Conservation (phyloP, 2,113 vertebrate genomes). For the Phainopepla nitens region DNA sequence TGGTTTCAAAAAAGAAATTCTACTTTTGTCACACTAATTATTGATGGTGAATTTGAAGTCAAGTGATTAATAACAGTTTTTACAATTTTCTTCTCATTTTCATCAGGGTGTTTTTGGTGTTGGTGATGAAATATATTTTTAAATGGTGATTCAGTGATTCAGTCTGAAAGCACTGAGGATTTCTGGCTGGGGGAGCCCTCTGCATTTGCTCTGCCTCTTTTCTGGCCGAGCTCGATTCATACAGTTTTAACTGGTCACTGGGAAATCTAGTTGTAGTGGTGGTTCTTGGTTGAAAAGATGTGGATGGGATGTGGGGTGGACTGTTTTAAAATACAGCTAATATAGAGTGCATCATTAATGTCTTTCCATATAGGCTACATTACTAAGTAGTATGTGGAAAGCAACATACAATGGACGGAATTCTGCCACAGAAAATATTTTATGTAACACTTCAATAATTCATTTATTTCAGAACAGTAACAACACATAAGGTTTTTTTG, state of each 20-base stretch:
- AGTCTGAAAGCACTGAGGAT: neutral
- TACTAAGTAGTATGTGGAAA: neutral
- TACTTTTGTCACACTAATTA: neutral
- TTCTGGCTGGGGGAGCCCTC: neutral
- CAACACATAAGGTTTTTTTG: neutral
- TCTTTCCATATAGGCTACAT: neutral
- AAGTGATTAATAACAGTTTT: neutral
- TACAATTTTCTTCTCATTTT: neutral
- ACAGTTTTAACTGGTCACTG: neutral
- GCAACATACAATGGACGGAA: fast-evolving
- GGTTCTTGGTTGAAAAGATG: neutral
- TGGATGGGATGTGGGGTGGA: neutral
- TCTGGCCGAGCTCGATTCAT: neutral
- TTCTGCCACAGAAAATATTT: neutral
- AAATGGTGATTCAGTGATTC: neutral
- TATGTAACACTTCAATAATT: neutral
- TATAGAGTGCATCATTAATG: neutral
- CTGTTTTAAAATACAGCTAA: neutral
- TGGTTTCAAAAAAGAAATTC: neutral
- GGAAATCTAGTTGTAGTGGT: neutral
- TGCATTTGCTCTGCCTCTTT: neutral
- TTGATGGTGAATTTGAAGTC: neutral
- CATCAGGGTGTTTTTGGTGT: neutral
- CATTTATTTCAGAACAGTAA: neutral
- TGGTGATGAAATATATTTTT: neutral